Evolutionary conservation across 2,797 vertebrate species (phyloP).

Genomic region (Hypotaenidia philippensis): DNA sequence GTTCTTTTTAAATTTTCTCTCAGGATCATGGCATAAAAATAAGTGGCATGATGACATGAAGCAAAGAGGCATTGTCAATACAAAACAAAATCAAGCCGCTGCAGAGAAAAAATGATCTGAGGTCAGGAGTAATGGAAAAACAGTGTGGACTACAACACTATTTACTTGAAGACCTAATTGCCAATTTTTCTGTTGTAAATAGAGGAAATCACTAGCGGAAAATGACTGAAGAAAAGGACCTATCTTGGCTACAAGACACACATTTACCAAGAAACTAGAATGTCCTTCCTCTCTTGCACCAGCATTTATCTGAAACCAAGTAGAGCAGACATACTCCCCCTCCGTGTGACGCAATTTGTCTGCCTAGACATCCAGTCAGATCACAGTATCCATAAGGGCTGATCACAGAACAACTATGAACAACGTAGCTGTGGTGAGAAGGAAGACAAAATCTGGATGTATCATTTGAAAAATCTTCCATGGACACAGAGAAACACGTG

Average conservation of each 20-base stretch:
- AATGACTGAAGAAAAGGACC: neutral
- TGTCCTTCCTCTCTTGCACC: neutral
- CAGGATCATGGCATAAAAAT: neutral
- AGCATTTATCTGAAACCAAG: neutral
- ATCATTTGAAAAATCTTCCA: neutral
- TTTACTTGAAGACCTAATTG: neutral
- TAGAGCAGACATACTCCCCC: neutral
- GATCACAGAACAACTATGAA: neutral
- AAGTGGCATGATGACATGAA: neutral
- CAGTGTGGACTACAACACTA: neutral
- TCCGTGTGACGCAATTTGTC: neutral
- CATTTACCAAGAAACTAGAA: neutral
- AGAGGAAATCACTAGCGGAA: neutral
- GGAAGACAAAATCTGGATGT: neutral
- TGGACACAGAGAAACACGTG: neutral
- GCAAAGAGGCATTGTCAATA: neutral
- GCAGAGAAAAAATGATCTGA: neutral
- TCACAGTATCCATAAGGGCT: neutral
- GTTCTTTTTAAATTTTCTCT: neutral
- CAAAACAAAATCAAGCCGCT: neutral
- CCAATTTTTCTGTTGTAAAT: neutral
- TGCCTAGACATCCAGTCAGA: neutral
- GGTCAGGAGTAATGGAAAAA: neutral
- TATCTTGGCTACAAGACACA: neutral
- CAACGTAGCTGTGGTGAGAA: neutral